Conservation (phyloP, 2,888 invertebrate genomes). For the Temnothorax rugatulus region DNA sequence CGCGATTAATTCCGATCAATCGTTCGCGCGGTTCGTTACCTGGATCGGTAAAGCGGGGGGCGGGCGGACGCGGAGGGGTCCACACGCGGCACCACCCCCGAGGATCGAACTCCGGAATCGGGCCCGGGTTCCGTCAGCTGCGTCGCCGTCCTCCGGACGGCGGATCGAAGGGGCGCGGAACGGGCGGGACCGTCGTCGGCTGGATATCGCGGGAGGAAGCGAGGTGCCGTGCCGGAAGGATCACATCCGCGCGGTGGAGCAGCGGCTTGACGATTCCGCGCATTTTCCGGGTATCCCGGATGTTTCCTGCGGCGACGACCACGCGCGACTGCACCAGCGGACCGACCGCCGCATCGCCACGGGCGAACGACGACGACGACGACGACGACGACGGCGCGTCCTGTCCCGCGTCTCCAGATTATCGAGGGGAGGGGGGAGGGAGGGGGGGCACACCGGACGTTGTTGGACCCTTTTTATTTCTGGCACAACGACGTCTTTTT, state of each 20-base stretch:
- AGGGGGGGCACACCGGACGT: not conserved
- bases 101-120: no score
- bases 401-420: not conserved
- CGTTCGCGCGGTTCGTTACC: not conserved
- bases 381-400: not conserved
- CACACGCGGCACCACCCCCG: not conserved
- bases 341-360: constrained; percentile 7
- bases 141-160: constrained; percentile 6
- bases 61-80: not conserved
- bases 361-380: not conserved
- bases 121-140: constrained; percentile 35
- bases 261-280: constrained; percentile 13
- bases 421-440: no score
- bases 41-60: not conserved
- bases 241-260: constrained; percentile 43
- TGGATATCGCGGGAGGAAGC: constrained; percentile 8
- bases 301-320: not conserved
- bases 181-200: constrained; percentile 12
- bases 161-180: not conserved
- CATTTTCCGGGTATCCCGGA: constrained; percentile 30
- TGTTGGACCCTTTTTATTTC: not conserved
- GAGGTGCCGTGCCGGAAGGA: constrained; percentile 5
- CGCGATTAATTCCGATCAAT: not conserved
- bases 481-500: not conserved
- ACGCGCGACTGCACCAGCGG: not conserved